phyloP scores from a whole-genome alignment of 1,140 invertebrate species.

The Ericerus pela region DNA sequence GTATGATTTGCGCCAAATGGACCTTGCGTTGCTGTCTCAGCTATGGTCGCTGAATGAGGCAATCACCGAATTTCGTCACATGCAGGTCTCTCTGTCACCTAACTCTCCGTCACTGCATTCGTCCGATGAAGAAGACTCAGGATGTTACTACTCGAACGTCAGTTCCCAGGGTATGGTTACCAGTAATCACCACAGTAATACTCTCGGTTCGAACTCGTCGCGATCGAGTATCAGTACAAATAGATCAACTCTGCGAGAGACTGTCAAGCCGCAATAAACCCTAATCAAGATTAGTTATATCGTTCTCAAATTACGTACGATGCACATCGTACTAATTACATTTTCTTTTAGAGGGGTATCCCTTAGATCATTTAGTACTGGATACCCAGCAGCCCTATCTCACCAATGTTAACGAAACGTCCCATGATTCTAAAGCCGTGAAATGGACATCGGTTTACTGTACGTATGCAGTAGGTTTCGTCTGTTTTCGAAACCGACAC shows the following conservation, averaged over 20 bases:
- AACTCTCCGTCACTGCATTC: slow-evolving; percentile 35
- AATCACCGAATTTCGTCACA: slow-evolving; percentile 66
- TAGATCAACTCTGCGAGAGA: not conserved
- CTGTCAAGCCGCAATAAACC: too few relatives aligned
- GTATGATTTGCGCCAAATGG: slow-evolving; percentile 67
- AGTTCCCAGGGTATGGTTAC: not conserved
- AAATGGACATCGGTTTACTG: too few relatives aligned
- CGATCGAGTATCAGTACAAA: not conserved
- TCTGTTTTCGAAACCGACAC: too few relatives aligned
- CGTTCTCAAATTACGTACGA: too few relatives aligned
- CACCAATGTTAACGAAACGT: too few relatives aligned
- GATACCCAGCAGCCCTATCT: too few relatives aligned
- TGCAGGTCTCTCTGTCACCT: slow-evolving; percentile 45
- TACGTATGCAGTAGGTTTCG: too few relatives aligned
- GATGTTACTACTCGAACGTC: not conserved
- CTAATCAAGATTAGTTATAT: too few relatives aligned
- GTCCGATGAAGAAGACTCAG: not conserved
- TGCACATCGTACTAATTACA: too few relatives aligned
- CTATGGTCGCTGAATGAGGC: slow-evolving; percentile 76
- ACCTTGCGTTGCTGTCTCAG: slow-evolving; percentile 68
- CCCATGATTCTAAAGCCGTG: too few relatives aligned
- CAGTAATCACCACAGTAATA: not conserved
- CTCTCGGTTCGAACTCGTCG: not conserved
- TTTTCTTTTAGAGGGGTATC: too few relatives aligned
- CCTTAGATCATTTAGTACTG: too few relatives aligned